Evolutionary conservation across 2,888 invertebrate genomes (phyloP).

Genomic region (Lithophane leautieri): DNA sequence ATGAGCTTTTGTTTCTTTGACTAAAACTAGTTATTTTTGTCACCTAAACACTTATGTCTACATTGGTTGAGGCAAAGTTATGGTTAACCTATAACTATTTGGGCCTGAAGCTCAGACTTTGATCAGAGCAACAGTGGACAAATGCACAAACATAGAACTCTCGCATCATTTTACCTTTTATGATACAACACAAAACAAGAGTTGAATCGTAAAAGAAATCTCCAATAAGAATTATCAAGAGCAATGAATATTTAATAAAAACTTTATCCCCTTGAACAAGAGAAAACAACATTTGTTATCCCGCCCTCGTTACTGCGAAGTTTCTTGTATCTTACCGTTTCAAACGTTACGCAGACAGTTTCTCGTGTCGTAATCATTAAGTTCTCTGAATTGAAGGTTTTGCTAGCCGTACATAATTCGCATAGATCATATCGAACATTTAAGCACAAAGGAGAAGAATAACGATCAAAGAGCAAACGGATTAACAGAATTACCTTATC

Average conservation of each 20-base stretch:
- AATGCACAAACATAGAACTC: not conserved
- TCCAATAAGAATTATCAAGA: slow-evolving; percentile 50
- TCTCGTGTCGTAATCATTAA: slow-evolving; percentile 39
- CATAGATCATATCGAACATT: slow-evolving; percentile 10
- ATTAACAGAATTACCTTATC: slow-evolving; percentile 60
- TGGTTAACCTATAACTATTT: not conserved
- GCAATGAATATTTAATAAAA: slow-evolving; percentile 60
- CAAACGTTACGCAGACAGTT: slow-evolving; percentile 38
- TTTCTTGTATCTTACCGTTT: slow-evolving; percentile 44
- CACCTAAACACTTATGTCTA: not conserved
- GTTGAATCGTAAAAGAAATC: slow-evolving; percentile 12
- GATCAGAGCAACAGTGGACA: not conserved
- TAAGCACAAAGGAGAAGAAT: slow-evolving; percentile 25
- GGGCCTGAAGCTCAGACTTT: not conserved
- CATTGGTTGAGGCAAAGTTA: not conserved
- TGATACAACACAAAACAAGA: not conserved
- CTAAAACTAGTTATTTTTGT: not conserved
- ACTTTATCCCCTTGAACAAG: slow-evolving; percentile 56
- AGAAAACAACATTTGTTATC: slow-evolving; percentile 61
- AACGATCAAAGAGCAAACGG: slow-evolving; percentile 56
- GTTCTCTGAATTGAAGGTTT: slow-evolving; percentile 20
- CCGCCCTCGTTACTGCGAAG: slow-evolving; percentile 55
- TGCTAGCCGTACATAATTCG: slow-evolving; percentile 16
- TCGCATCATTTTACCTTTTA: not conserved
- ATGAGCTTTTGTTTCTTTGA: slow-evolving; percentile 10